Conservation (phyloP, 2,113 vertebrate genomes). For the Lasiurus cinereus region DNA sequence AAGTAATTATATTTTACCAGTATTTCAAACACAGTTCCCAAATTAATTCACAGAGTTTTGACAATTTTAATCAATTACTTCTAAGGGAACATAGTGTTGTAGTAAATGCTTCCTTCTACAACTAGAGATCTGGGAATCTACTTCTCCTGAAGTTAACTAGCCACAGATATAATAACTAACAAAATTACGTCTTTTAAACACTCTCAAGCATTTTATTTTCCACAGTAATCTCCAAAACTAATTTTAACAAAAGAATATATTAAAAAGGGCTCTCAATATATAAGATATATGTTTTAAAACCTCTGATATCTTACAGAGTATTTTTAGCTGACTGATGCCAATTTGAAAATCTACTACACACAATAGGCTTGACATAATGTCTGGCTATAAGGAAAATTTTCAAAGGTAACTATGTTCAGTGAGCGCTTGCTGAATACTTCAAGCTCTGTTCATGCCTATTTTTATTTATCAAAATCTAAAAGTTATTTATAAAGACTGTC, state of each 20-base stretch:
- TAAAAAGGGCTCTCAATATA: not conserved
- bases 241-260: not conserved
- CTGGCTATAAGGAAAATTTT: slow-evolving; percentile 10
- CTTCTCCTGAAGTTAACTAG: not conserved
- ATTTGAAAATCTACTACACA: slow-evolving; percentile 40
- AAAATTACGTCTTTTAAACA: slow-evolving; percentile 13
- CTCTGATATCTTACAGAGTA: not conserved
- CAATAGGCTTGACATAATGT: not conserved
- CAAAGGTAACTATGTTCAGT: not conserved
- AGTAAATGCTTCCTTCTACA: not conserved
- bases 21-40: not conserved
- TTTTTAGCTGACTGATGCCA: slow-evolving; percentile 19
- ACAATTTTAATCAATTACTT: slow-evolving; percentile 16
- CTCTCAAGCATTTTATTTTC: not conserved
- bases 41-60: not conserved
- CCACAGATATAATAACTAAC: not conserved
- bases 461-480: slow-evolving; percentile 35
- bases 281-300: slow-evolving; percentile 10
- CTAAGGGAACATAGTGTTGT: not conserved
- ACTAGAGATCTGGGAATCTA: not conserved
- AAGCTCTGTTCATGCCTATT: not conserved
- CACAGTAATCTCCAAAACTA: not conserved
- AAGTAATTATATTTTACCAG: not conserved
- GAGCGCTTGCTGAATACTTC: not conserved
- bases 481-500: not conserved